phyloP scores from a whole-genome alignment of 2,797 vertebrate genomes.

The Clarias fuscus region DNA sequence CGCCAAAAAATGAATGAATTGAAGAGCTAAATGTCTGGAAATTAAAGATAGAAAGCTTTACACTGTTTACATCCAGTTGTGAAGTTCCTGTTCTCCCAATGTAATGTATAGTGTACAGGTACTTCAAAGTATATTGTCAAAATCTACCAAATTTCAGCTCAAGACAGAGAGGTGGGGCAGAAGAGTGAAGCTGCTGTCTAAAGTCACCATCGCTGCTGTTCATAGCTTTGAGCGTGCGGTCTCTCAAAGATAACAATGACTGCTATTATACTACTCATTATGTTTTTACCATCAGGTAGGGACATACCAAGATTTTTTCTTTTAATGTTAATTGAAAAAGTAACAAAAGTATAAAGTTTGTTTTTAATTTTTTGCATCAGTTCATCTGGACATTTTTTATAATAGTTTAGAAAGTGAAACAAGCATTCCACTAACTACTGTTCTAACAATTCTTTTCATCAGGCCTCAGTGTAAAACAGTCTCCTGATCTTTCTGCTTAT shows the following conservation, averaged over 20 bases:
- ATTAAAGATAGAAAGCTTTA: too few relatives aligned
- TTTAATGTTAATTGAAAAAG: neutral
- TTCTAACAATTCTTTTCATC: neutral
- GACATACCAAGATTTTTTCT: neutral
- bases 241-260: constrained; percentile 12
- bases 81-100: too few relatives aligned
- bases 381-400: too few relatives aligned
- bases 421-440: neutral
- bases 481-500: constrained; percentile 23
- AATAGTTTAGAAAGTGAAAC: too few relatives aligned
- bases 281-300: constrained; percentile 45
- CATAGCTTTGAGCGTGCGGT: neutral
- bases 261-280: constrained; percentile 5
- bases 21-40: too few relatives aligned
- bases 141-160: neutral
- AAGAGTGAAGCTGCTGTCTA: neutral
- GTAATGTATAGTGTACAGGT: too few relatives aligned
- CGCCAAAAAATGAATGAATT: too few relatives aligned
- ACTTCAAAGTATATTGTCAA: too few relatives aligned
- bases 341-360: neutral
- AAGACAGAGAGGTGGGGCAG: neutral
- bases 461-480: constrained; percentile 48
- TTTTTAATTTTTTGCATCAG: neutral
- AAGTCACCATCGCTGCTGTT: neutral
- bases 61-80: too few relatives aligned